phyloP scores from a whole-genome alignment of 2,888 invertebrate species.

The Barypeithes pellucidus region DNA sequence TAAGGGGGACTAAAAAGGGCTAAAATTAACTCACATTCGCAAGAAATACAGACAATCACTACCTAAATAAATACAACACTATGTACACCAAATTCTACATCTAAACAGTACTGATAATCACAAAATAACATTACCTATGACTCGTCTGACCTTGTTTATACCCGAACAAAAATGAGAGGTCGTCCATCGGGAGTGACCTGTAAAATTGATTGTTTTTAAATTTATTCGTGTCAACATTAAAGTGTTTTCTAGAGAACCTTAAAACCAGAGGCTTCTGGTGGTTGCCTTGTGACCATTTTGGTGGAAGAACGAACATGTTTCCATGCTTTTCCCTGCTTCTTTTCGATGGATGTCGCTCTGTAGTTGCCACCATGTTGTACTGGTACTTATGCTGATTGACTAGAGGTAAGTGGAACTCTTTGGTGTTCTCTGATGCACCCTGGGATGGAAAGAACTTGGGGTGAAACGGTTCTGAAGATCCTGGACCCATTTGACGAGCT shows the following conservation, averaged over 20 bases:
- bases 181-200: conserved; percentile 63
- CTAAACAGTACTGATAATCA: conserved; percentile 42
- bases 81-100: conserved; percentile 54
- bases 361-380: conserved; percentile 31
- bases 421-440: neutral
- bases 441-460: conserved; percentile 23
- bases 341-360: conserved; percentile 26
- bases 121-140: conserved; percentile 55
- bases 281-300: conserved; percentile 59
- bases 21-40: conserved; percentile 21
- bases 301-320: conserved; percentile 62
- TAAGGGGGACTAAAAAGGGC: neutral
- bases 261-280: conserved; percentile 65
- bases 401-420: conserved; percentile 8
- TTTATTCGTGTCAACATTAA: conserved; percentile 58
- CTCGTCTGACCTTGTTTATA: conserved; percentile 59
- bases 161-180: conserved; percentile 65
- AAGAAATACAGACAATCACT: conserved; percentile 41
- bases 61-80: conserved; percentile 47
- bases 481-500: neutral
- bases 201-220: conserved; percentile 62
- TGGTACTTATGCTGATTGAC: conserved; percentile 37
- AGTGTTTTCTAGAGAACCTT: conserved; percentile 64
- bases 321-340: conserved; percentile 62
- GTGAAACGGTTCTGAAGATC: neutral